A percentile compares a stretch with the other conserved stretches of the same genome.
phyloP scores from a whole-genome alignment of 2,888 invertebrate species.

The Halictus ligatus region DNA sequence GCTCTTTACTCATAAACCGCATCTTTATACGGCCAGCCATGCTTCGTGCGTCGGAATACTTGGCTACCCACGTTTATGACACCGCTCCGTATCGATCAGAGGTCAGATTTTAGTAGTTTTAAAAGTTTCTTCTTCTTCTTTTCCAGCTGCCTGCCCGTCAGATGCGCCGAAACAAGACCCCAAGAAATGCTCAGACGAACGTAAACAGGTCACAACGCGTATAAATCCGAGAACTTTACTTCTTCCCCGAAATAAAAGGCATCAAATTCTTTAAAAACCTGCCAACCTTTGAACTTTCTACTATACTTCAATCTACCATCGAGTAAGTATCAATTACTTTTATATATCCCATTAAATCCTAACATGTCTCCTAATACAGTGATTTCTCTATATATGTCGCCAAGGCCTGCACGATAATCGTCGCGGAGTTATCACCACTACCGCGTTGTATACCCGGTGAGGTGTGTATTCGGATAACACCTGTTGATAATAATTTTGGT shows the following conservation, averaged over 20 bases:
- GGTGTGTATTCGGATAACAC: not conserved
- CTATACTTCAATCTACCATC: not conserved
- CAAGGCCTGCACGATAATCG: no score
- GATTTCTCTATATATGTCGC: no score
- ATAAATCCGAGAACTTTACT: not conserved
- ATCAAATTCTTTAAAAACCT: not conserved
- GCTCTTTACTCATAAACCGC: not conserved
- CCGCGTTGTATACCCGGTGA: no score
- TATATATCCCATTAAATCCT: no score
- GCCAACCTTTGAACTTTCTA: not conserved
- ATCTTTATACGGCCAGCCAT: not conserved
- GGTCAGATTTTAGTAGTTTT: not conserved
- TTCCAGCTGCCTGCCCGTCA: slow-evolving; percentile 12
- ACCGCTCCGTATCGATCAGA: slow-evolving; percentile 2
- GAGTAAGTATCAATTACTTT: not conserved
- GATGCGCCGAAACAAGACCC: slow-evolving; percentile 34
- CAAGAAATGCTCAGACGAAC: slow-evolving; percentile 26
- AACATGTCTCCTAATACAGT: no score
- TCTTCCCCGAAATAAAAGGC: not conserved
- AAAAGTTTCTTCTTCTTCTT: not conserved
- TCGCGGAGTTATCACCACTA: no score
- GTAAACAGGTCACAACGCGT: not conserved
- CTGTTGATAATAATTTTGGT: not conserved
- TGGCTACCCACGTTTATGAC: not conserved
- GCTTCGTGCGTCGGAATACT: not conserved